Conservation (phyloP, 2,797 vertebrate species). For the Sebastiscus tertius region DNA sequence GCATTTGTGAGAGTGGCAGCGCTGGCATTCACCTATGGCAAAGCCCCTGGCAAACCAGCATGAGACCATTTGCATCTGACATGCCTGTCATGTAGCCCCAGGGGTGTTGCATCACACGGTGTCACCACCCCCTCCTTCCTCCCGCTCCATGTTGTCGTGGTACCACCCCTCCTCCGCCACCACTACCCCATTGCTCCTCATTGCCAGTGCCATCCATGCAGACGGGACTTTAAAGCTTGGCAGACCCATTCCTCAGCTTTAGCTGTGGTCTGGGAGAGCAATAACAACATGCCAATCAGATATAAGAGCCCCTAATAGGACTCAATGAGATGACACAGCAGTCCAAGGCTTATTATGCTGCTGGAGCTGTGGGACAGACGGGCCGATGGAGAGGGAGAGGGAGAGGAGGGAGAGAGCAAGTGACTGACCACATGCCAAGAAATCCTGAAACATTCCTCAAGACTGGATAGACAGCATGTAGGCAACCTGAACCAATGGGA, state of each 20-base stretch:
- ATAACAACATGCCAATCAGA: constrained; percentile 67
- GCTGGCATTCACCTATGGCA: constrained; percentile 62
- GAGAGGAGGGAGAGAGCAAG: constrained; percentile 5
- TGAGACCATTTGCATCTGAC: constrained; percentile 49
- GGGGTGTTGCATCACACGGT: constrained; percentile 22
- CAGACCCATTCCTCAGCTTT: constrained; percentile 50
- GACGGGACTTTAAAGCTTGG: constrained; percentile 45
- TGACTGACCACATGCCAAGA: constrained; percentile 27
- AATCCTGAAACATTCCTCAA: constrained; percentile 1
- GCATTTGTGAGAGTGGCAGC: constrained; percentile 56
- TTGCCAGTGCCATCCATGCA: constrained; percentile 28
- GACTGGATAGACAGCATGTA: constrained; percentile 9
- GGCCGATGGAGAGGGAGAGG: background rate
- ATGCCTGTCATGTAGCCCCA: constrained; percentile 41
- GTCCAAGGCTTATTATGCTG: constrained; percentile 52
- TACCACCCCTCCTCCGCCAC: background rate
- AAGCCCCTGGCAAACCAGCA: constrained; percentile 50
- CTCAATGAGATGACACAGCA: constrained; percentile 65
- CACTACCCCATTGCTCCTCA: constrained; percentile 3
- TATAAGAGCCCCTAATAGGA: constrained; percentile 65
- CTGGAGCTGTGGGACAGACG: constrained; percentile 36
- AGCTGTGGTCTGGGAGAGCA: constrained; percentile 52
- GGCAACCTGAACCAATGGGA: constrained; percentile 19
- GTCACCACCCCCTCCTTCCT: constrained; percentile 21
- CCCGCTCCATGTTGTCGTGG: constrained; percentile 18